Base-by-base conservation (phyloP, 2,113 vertebrate genomes). In the Ranitomeya variabilis region DNA sequence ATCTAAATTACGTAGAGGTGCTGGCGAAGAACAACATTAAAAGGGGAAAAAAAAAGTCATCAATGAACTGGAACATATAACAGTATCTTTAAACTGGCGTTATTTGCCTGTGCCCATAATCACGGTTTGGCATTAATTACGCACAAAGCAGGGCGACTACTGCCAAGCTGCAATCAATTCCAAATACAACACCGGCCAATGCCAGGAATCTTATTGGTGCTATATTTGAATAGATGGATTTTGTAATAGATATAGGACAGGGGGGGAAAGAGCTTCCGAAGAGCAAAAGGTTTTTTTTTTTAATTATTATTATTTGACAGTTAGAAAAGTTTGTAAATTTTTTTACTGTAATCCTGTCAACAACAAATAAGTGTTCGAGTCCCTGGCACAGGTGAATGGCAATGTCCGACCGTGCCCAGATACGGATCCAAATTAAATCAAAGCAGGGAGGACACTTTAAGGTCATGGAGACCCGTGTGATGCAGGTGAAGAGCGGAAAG, bases 71-170 rank as follows among this genome's bases (percentile, higher is more conserved):
- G 74, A 89, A 85, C 83, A 67, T 79, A 31, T 85, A 85, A 85
- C 87, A 84, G 87, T 79, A 85, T 85, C 87, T 67, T 79, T 85
- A 85, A 85, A 89, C 81, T 85, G 57, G 73, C 66, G 81, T 78
- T 89, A 85, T 85, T 57, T 85, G 87, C 81, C 51, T 69, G 51
- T 85, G 87, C 59, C 87, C 82, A 78, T 89, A 89, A 89, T 89
- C 87, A 89, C 71, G 85, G 73, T 89, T 89, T 89, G 87, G 87
- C 87, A 89, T 89, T 89, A 89, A 89, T 89, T 89, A 89, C 80
- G 82, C 87, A 89, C 87, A 84, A 89, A 89, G 87, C 87, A 83
- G 57, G 52, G 59, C 23, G 26, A 31, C 74, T 67, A 45, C 87
- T 89, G 87, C 87, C 87, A 89, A 89, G 87, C 82, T 26, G 87